phyloP scores from a whole-genome alignment of 1,140 invertebrate species.

The Phenacoccus solenopsis region DNA sequence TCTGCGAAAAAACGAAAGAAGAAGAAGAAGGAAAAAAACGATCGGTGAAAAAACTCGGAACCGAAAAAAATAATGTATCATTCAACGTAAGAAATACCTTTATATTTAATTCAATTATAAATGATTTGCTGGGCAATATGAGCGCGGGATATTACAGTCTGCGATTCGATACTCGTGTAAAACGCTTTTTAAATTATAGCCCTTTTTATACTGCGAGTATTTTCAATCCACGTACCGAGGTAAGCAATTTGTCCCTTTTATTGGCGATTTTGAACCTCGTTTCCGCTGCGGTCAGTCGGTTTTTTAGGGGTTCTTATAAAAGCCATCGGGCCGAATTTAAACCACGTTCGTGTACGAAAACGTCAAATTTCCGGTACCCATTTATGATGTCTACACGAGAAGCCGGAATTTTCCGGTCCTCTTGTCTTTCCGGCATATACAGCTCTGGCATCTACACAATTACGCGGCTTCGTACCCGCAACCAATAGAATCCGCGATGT shows the following conservation, averaged over 20 bases:
- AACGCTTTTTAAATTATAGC: not conserved
- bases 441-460: too few species aligned
- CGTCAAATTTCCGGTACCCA: too few species aligned
- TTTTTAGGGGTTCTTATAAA: not conserved
- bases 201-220: slow-evolving; percentile 2
- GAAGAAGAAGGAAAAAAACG: not conserved
- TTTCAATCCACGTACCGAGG: not conserved
- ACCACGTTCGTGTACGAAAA: too few species aligned
- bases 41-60: not conserved
- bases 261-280: not conserved
- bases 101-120: slow-evolving; percentile 4
- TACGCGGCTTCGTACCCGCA: too few species aligned
- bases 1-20: too few species aligned
- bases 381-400: too few species aligned
- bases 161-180: not conserved
- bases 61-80: not conserved
- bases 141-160: not conserved
- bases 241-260: slow-evolving; percentile 2
- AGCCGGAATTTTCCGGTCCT: too few species aligned
- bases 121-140: not conserved
- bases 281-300: not conserved
- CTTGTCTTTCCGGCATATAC: too few species aligned
- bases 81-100: not conserved
- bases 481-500: too few species aligned
- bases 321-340: too few species aligned